Base-by-base conservation (phyloP, 1,140 invertebrate genomes). In the Bombus breviceps region DNA sequence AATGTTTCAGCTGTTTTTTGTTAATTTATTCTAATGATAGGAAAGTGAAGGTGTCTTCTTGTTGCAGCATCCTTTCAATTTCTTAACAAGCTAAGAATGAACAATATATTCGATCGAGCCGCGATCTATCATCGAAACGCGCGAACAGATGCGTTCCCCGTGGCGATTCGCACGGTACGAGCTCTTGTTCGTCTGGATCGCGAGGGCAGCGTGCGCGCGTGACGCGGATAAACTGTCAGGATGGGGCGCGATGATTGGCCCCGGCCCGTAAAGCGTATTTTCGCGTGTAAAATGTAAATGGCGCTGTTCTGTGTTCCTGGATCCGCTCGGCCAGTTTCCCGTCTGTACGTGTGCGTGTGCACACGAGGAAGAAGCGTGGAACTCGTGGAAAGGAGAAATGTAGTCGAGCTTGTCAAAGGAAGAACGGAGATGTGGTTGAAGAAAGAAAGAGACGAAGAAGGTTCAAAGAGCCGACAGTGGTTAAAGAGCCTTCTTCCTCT, bases 401-500 rank as follows among this genome's bases (percentile, higher is more conserved):
- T 37, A 37, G 47, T 53, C 47, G 47, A 53, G 47, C 47, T 53
- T 53, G 37, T 18, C n/a, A 22, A 66, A 18, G 25, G 64, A 43
- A 57, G 53, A 34, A n/a, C 12, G 22, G 68, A 85, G 43, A 77
- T 18, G 3, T 53, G 18, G 18, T 8, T 18, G 47, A 66, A 66
- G 59, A 64, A 66, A 88, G 75, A 80, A 25, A 77, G 85, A 90
- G 88, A 39, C 53, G 81, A 77, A 59, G 86, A 80, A 89, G 92
- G 94, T 95, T 94, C 93, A 95, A 95, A 95, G 94, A 93, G 94
- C 94, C 94, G 94, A 94, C 94, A 91, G 92, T 93, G 91, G 94
- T 93, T 94, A 94, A 94, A 93, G 93, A 93, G 92, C 93, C 91
- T 92, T 89, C 88, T 91, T 86, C 85, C 85, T 89, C 85, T 91